Evolutionary conservation across 2,113 vertebrate genomes (phyloP).

Genomic region (Canis aureus): DNA sequence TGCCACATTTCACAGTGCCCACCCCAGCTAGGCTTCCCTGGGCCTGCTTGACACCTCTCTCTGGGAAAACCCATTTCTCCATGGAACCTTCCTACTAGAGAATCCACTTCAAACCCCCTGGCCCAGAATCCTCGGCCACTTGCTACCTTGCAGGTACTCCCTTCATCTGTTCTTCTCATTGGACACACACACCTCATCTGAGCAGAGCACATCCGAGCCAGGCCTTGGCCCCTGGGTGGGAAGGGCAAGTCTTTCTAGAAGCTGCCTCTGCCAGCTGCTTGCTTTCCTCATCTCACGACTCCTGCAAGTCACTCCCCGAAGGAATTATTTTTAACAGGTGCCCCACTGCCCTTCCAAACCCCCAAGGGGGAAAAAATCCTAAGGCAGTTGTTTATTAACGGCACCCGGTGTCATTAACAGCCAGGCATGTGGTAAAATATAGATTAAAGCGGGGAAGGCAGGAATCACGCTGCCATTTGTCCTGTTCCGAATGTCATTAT

Average conservation of each 20-base stretch:
- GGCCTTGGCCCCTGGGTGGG: fast-evolving
- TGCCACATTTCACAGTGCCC: fast-evolving
- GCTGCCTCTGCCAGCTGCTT: not conserved
- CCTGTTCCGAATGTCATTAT: constrained; percentile 85
- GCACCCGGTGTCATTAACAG: constrained; percentile 80
- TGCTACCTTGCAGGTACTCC: not conserved
- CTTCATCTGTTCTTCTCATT: not conserved
- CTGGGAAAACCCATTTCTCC: not conserved
- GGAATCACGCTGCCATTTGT: constrained; percentile 80
- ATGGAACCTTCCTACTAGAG: not conserved
- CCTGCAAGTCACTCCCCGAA: not conserved
- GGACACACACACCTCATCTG: not conserved
- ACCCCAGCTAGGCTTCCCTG: not conserved
- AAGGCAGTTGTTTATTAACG: constrained; percentile 82
- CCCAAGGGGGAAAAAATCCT: not conserved
- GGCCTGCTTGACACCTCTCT: not conserved
- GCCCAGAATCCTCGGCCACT: not conserved
- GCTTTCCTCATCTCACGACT: not conserved
- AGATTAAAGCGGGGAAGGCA: constrained; percentile 77
- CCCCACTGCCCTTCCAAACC: constrained; percentile 40
- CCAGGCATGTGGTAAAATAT: constrained; percentile 80
- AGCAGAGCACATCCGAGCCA: not conserved
- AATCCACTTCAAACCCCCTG: not conserved
- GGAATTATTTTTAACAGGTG: constrained; percentile 40
- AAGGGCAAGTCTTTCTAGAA: not conserved